Percentiles rank a stretch among this genome's conserved stretches.
phyloP scores from a whole-genome alignment of 2,113 vertebrate genomes.

The Steatornis caripensis region DNA sequence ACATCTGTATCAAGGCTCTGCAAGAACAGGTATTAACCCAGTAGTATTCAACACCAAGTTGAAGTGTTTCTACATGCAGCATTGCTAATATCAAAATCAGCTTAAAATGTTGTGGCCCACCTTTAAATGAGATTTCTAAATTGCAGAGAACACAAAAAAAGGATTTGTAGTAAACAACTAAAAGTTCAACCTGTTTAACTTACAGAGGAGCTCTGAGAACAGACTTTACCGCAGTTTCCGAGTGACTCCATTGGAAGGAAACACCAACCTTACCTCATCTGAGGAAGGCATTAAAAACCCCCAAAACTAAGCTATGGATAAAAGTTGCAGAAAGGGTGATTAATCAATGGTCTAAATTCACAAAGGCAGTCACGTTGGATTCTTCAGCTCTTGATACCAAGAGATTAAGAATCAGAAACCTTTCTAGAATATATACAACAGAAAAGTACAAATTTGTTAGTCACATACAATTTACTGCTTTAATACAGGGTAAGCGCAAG shows the following conservation, averaged over 20 bases:
- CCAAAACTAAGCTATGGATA: rapidly evolving
- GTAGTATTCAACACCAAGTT: neutral
- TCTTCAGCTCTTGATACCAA: neutral
- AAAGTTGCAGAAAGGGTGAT: neutral
- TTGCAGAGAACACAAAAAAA: neutral
- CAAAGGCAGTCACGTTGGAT: neutral
- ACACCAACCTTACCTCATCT: neutral
- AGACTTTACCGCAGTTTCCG: neutral
- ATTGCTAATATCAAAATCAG: neutral
- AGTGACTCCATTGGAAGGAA: neutral
- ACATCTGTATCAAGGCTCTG: neutral
- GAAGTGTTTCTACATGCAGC: neutral
- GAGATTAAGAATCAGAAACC: neutral
- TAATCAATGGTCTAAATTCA: neutral
- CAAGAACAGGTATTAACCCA: neutral
- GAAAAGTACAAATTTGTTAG: neutral
- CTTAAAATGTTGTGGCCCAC: neutral
- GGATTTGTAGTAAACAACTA: neutral
- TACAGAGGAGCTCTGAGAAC: neutral
- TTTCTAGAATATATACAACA: neutral
- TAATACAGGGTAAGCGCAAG: neutral
- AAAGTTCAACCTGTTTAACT: neutral
- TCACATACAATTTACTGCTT: neutral
- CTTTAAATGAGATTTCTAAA: neutral
- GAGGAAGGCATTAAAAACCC: neutral